phyloP scores from a whole-genome alignment of 2,797 vertebrate genomes.

The Phrynocephalus forsythii region DNA sequence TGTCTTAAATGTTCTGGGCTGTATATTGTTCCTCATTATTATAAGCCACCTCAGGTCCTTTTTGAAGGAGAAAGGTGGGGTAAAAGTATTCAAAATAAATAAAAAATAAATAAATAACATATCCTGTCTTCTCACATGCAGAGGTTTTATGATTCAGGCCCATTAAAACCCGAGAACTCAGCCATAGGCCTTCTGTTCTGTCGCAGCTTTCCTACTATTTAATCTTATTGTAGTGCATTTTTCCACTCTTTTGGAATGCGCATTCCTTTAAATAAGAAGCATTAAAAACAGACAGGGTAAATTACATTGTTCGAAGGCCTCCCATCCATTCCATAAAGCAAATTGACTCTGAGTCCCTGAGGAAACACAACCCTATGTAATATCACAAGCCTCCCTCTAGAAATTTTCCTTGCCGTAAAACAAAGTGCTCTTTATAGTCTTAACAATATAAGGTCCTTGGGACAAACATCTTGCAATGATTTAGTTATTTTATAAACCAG shows the following conservation, averaged over 20 bases:
- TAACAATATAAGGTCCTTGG: conserved; percentile 26
- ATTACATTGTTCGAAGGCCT: conserved; percentile 20
- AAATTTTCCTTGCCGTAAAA: conserved; percentile 35
- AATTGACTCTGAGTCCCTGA: conserved; percentile 14
- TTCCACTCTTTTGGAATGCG: background rate
- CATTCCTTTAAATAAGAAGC: conserved; percentile 20
- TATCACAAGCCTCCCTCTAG: conserved; percentile 11
- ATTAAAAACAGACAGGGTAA: conserved; percentile 21
- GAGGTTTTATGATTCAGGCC: background rate
- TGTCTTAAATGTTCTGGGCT: too few species aligned
- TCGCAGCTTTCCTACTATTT: background rate
- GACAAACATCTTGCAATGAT: conserved; percentile 23
- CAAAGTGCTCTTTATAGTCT: conserved; percentile 30
- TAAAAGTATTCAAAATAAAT: too few species aligned
- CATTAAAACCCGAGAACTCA: background rate
- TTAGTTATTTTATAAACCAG: conserved; percentile 34
- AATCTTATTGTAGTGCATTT: background rate
- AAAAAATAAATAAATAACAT: too few species aligned
- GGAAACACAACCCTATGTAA: conserved; percentile 6
- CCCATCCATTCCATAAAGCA: conserved; percentile 25
- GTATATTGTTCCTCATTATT: too few species aligned
- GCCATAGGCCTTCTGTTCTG: background rate
- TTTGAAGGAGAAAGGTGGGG: too few species aligned
- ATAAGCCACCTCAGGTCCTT: too few species aligned
- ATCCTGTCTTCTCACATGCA: too few species aligned